Evolutionary conservation across 2,113 vertebrate species (phyloP).

Genomic region (Xiphophorus hellerii): DNA sequence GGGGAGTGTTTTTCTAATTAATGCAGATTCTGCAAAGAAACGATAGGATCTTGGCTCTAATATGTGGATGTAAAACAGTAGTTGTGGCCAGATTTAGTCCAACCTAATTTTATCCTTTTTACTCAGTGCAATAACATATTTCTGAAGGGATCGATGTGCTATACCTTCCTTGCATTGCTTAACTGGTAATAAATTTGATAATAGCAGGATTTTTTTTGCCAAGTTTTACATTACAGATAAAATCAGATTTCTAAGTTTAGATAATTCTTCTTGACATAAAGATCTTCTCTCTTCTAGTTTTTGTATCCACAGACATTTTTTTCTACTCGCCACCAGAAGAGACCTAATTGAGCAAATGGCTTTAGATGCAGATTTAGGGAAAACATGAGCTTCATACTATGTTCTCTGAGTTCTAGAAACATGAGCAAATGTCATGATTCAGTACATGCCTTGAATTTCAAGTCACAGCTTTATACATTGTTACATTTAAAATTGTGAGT

Average conservation of each 20-base stretch:
- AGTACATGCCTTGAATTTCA: too few species aligned
- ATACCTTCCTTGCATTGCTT: not conserved
- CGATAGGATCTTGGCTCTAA: constrained; percentile 71
- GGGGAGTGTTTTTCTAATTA: constrained; percentile 77
- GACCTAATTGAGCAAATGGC: constrained; percentile 17
- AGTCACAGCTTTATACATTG: too few species aligned
- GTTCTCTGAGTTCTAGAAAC: constrained; percentile 30
- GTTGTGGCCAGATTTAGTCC: constrained; percentile 45
- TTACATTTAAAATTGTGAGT: too few species aligned
- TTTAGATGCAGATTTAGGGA: constrained; percentile 37
- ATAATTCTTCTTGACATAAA: constrained; percentile 8
- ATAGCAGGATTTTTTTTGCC: not conserved
- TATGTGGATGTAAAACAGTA: constrained; percentile 54
- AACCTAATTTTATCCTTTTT: constrained; percentile 18
- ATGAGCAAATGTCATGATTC: too few species aligned
- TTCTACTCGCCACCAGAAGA: constrained; percentile 15
- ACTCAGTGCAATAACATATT: not conserved
- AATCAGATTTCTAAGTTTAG: constrained; percentile 8
- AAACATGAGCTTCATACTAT: constrained; percentile 26
- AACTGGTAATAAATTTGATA: not conserved
- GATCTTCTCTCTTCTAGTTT: not conserved
- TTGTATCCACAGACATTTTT: too few species aligned
- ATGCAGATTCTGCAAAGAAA: constrained; percentile 75
- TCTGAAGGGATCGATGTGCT: constrained; percentile 12
- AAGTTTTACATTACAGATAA: constrained; percentile 12